Base-by-base conservation (phyloP, 1,140 invertebrate genomes). In the Whitmania pigra region DNA sequence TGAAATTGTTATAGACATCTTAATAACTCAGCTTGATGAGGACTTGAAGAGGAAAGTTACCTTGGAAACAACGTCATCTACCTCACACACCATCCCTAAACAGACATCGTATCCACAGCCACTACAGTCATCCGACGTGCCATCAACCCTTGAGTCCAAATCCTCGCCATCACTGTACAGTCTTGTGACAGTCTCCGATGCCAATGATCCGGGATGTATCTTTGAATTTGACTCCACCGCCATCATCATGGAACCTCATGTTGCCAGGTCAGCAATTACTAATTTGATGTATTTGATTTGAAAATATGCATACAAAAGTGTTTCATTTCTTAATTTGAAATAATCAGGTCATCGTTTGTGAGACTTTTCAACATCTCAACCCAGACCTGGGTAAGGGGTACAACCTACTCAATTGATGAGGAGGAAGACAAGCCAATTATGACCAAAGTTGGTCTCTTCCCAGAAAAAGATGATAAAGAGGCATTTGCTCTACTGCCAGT, bases 401-500 rank as follows among this genome's bases (percentile, higher is more conserved):
- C 94, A 0, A 90, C 89, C 4, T 89, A 94, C 77, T 90, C 92
- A 0, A 95, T 97, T 74, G 94, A 97, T 80, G 93, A 92, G 77
- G 93, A 96, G 77, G 91, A 95, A 78, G 93, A 96, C 76, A 93
- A 92, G 78, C 93, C 93, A 22, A 92, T 96, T 22, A 97, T 96
- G 93, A 94, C 92, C 0, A 95, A 94, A 86, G 90, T 92, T 75
- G 92, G 92, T 15, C 95, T 93, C 83, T 93, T 92, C 18, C 83
- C 88, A 27, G 88, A 91, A 68, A 96, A 97, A 82, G 94, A 98
- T 83, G 96, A 99, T 79, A 97, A 97, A 80, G 97, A 99, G 83
- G 96, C 96, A 0, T 99, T 99, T 83, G 92, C 93, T 2, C 84
- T 99, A 29, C 90, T 97, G 74, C 80, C 80, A 9, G 82, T 83